Base-by-base conservation (phyloP, 1,140 invertebrate genomes). In the Aphelinus certus region DNA sequence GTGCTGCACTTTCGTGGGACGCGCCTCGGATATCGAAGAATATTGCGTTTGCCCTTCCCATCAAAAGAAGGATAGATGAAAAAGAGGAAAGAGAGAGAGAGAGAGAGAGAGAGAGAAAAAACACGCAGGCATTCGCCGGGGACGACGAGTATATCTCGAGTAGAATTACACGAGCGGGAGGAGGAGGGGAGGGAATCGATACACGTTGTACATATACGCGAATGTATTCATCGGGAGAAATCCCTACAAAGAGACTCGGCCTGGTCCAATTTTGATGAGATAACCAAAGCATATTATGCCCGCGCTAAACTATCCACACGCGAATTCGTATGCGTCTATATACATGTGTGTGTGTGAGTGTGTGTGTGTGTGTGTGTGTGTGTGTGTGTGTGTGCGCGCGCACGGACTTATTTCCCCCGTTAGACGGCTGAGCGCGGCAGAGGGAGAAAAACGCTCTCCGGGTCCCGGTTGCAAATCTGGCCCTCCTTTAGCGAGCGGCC, bases 261-360 rank as follows among this genome's bases (percentile, higher is more conserved):
- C 73, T 62, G 83, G 82, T 85, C 81, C 85, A 83, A 86, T 85
- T 87, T 84, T 87, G 84, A 86, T 85, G 85, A 86, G 84, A 86
- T 85, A 87, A 85, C 82, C 79, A 81, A 83, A 81, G 81, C 82
- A 83, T 47, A 63, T 66, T 75, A 68, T 63, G 58, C 58, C n/a
- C 45, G 48, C 10, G 64, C 53, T 26, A 49, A 74, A 74, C 58
- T 75, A 75, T 64, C 53, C 57, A 60, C 47, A 60, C 57, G 26
- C 56, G 26, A 26, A 26, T 26, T 26, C 26, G 26, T 26, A 26
- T 26, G 26, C 51, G 51, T 9, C 9, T 53, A 9, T 53, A 53
- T 53, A 53, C 51, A 26, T 26, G 26, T 26, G 26, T 26, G 26
- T 26, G 26, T 26, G 26, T 26, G 26, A 0, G 26, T 26, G 26